phyloP scores from a whole-genome alignment of 2,888 invertebrate species.

The Thymelicus sylvestris region DNA sequence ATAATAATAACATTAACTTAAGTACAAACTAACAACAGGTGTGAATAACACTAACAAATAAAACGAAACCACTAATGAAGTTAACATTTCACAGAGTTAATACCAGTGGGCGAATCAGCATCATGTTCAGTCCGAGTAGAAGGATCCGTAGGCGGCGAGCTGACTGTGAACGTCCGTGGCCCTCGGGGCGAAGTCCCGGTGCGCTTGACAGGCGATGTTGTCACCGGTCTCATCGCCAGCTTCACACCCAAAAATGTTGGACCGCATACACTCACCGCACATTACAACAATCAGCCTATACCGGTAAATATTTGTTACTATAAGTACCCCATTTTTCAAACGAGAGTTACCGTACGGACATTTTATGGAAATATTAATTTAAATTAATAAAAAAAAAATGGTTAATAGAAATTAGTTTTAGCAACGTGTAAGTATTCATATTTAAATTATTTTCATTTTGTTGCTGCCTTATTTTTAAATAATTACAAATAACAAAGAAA shows the following conservation, averaged over 20 bases:
- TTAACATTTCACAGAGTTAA: conserved; percentile 84
- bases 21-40: no score
- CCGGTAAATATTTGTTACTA: conserved; percentile 69
- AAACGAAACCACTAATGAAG: no score
- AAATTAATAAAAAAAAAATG: no score
- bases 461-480: no score
- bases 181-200: conserved; percentile 94
- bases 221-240: conserved; percentile 94
- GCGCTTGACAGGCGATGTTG: conserved; percentile 94
- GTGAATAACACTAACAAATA: no score
- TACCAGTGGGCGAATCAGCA: conserved; percentile 89
- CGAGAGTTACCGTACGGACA: no score
- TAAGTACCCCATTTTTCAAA: background rate
- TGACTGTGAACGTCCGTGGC: conserved; percentile 95
- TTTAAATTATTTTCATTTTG: no score
- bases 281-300: conserved; percentile 95
- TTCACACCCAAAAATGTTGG: conserved; percentile 98
- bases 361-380: no score
- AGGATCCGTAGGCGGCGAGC: conserved; percentile 89
- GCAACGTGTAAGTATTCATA: no score
- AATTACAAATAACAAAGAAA: no score
- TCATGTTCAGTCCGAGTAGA: conserved; percentile 81
- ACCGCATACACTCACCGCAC: conserved; percentile 94
- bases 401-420: no score
- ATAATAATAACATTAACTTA: no score